Evolutionary conservation across 2,113 vertebrate species (phyloP), one percentile per base, ranked within the genome.

Genomic region (Menidia beryllina): DNA sequence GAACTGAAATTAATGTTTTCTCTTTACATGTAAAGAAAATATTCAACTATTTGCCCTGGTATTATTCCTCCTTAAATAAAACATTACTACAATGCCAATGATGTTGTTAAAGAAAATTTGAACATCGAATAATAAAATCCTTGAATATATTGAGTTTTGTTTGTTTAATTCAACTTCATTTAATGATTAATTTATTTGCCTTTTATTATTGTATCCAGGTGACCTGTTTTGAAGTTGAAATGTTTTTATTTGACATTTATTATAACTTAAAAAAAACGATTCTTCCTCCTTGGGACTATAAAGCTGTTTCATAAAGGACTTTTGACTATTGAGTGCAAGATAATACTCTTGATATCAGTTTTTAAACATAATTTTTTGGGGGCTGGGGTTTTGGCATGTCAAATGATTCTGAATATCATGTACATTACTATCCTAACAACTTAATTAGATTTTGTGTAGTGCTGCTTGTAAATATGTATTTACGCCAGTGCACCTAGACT

Each of bases 51-150:
- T 83, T 82, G 82, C 86, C 82, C 80, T 83, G 74, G 71, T 90
- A 88, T 89, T 88, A 85, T 64, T 88, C 77, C 50, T 85, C 83
- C 68, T 86, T 82, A 80, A 71, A 80, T 82, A 84, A 64, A 82
- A 71, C 88, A 89, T 87, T 81, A 82, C 84, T 90, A 83, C 87
- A 61, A 90, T 85, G 77, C 89, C 87, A 89, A 89, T 86, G 74
- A 86, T 84, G 78, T 81, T 90, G 86, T 90, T 73, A 85, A 87
- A 86, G 76, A 70, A 83, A 91, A 89, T 89, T 90, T 69, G 79
- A 82, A 89, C 81, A 67, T 88, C 88, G 86, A 85, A 89, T 85
- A 91, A 92, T 89, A 87, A 92, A 93, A 88, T 53, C 89, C 82
- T 92, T 93, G 90, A 92, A 87, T 92, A 90, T 80, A 92, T 63